phyloP scores from a whole-genome alignment of 2,797 vertebrate species.

The Cryptoblepharus egeriae region DNA sequence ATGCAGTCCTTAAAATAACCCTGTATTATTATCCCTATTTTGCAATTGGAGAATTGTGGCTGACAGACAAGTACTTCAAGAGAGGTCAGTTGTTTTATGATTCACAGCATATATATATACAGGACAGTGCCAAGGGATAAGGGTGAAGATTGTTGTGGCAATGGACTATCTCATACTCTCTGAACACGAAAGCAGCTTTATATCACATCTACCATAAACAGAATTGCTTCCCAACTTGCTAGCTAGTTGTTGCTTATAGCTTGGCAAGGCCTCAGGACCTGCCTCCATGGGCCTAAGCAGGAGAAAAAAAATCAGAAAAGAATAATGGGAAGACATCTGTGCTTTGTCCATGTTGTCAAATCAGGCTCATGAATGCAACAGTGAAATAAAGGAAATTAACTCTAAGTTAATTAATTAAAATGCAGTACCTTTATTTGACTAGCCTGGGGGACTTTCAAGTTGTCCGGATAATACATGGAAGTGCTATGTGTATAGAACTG shows the following conservation, averaged over 20 bases:
- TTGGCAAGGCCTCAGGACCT: not conserved
- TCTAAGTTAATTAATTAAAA: constrained; percentile 9
- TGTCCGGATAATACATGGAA: not conserved
- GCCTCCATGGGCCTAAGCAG: not conserved
- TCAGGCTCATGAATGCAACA: not conserved
- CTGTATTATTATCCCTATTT: no score
- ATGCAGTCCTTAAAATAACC: no score
- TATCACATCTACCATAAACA: not conserved
- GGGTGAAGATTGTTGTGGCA: not conserved
- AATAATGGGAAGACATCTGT: constrained; percentile 7
- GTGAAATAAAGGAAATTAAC: constrained; percentile 4
- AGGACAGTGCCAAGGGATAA: not conserved
- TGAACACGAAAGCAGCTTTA: not conserved
- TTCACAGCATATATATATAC: not conserved
- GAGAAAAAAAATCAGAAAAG: not conserved
- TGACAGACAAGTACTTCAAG: not conserved
- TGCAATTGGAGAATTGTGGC: no score
- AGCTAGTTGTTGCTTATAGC: not conserved
- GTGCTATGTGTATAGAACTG: not conserved
- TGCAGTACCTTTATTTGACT: constrained; percentile 3
- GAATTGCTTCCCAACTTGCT: not conserved
- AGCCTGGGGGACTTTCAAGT: not conserved
- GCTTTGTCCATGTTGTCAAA: not conserved
- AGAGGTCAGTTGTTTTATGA: not conserved
- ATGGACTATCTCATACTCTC: not conserved